Base-by-base conservation (phyloP, 2,888 invertebrate genomes). In the Dolichomitus sp. region DNA sequence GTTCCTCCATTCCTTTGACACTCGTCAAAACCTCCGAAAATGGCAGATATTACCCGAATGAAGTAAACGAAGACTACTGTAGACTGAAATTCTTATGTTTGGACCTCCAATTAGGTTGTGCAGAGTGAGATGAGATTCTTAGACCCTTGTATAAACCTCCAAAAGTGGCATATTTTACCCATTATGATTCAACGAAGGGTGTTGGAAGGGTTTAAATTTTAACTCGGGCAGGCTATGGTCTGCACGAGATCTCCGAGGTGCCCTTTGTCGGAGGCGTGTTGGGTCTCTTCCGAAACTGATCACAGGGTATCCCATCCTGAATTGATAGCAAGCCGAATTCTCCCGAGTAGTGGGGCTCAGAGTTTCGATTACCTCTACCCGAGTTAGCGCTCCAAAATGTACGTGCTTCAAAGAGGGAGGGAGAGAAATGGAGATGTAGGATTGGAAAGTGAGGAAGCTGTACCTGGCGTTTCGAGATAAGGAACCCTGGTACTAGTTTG, bases 401-500 rank as follows among this genome's bases (percentile, higher is more conserved):
- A 57, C 69, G 69, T 66, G 50, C 48, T 17, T 11, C 17, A 17
- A 9, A 45, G 4, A 65, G 14, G 37, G 66, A 50, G 14, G 14
- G 11, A 37, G 40, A 19, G n/a, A 52, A 42, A 59, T 19, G 33
- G 23, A 63, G 17, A 82, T 78, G 83, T 79, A 83, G 85, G 72
- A 33, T 48, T 33, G 12, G 65, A 70, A 72, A 65, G 70, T 57
- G 54, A 57, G 65, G 45, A 40, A n/a, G 40, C 50, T 73, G 54
- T n/a, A 42, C 40, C 77, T 77, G 81, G 54, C 37, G 63, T 68
- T 63, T 57, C 61, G 73, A 73, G 81, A 81, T 81, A 81, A 81
- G 77, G 54, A 73, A 73, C 27, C 52, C 68, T 68, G 42, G 19
- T 42, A 27, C 11, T 52, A 50, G 61, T 30, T 54, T 45, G 59